These are phyloP conservation scores for Scotopteryx bipunctaria DNA, from an alignment of 2,888 invertebrate genomes.

Conservation along the genomic window DNA sequence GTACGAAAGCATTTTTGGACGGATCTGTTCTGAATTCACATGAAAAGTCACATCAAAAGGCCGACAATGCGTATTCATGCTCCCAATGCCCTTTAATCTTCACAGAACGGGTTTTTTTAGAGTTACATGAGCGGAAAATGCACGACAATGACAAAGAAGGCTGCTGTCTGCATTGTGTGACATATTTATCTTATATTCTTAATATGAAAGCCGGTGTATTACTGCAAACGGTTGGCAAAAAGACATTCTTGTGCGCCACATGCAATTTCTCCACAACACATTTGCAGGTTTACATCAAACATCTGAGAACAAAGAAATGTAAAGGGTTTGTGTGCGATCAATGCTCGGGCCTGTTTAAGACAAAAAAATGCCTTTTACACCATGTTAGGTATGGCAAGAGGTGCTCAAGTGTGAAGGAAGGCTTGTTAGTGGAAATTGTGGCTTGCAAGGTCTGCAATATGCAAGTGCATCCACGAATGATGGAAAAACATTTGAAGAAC, in stretches of 20 bases:
- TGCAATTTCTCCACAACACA: constrained; percentile 44
- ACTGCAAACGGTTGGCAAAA: constrained; percentile 4
- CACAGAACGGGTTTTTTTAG: constrained; percentile 40
- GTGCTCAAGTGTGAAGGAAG: constrained; percentile 18
- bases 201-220: constrained; percentile 48
- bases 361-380: constrained; percentile 34
- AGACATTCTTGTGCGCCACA: constrained; percentile 36
- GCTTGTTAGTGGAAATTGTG: too few relatives aligned
- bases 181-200: constrained; percentile 53
- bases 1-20: constrained; percentile 53
- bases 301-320: constrained; percentile 49
- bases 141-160: constrained; percentile 54
- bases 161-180: constrained; percentile 44
- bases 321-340: constrained; percentile 44
- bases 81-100: constrained; percentile 55
- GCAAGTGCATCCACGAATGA: constrained; percentile 24
- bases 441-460: constrained; percentile 49
- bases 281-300: constrained; percentile 46
- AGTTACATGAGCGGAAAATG: constrained; percentile 38
- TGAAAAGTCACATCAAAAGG: constrained; percentile 48
- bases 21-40: constrained; percentile 40
- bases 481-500: constrained; percentile 40
- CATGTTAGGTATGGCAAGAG: constrained; percentile 41
- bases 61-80: constrained; percentile 44
- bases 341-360: constrained; percentile 51